phyloP scores from a whole-genome alignment of 2,797 vertebrate genomes.

The Chrysolophus pictus region DNA sequence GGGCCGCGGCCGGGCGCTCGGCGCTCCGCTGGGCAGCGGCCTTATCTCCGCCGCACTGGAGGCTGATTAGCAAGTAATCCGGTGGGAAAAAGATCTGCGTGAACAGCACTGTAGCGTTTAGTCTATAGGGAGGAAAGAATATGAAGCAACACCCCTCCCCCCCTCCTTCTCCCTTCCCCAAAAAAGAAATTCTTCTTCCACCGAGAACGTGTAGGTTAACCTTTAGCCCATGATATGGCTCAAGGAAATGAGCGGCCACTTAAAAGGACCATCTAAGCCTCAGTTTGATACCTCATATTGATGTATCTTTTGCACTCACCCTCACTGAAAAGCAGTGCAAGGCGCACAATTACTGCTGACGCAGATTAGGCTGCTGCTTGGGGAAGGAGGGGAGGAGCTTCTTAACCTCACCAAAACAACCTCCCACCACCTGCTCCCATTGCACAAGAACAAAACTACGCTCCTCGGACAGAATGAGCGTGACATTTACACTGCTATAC shows the following conservation, averaged over 20 bases:
- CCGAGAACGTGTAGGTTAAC: constrained; percentile 59
- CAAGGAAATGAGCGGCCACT: constrained; percentile 74
- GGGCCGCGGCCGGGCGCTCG: constrained; percentile 45
- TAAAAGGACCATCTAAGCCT: constrained; percentile 71
- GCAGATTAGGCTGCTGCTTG: constrained; percentile 78
- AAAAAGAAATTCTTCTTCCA: constrained; percentile 32
- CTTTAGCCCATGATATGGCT: constrained; percentile 67
- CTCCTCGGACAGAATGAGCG: constrained; percentile 44
- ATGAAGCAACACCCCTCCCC: constrained; percentile 43
- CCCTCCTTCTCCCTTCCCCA: background rate
- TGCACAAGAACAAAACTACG: constrained; percentile 74
- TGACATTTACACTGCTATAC: background rate
- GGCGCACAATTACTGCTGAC: constrained; percentile 83
- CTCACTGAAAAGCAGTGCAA: constrained; percentile 73
- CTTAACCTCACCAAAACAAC: constrained; percentile 84
- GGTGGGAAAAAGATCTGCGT: constrained; percentile 17
- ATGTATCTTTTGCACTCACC: constrained; percentile 74
- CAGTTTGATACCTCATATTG: constrained; percentile 72
- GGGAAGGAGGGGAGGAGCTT: constrained; percentile 81
- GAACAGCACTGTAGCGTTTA: constrained; percentile 48
- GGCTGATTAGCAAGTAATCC: constrained; percentile 74
- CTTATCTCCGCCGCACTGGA: constrained; percentile 71
- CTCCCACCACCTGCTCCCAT: constrained; percentile 83
- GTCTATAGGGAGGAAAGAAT: constrained; percentile 61
- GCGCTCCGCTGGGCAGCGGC: constrained; percentile 64